These are phyloP conservation scores for Mastomys coucha DNA, from an alignment of 2,113 vertebrate species.

Conservation along the genomic window DNA sequence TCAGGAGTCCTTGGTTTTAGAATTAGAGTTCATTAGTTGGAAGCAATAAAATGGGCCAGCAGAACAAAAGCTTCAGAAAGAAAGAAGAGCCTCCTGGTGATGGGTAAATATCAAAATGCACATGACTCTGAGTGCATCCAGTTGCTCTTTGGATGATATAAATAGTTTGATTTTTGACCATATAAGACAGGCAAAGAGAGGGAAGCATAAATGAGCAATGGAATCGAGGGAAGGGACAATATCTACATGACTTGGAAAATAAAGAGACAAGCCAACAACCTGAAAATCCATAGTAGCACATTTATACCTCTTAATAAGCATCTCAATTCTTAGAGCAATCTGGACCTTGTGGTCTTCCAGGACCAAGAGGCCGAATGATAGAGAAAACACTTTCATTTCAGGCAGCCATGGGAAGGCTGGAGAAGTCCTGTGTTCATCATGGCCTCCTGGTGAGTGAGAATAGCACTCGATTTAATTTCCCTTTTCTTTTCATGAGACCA, in stretches of 20 bases:
- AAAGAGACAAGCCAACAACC: background rate
- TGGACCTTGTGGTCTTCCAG: background rate
- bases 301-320: background rate
- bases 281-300: background rate
- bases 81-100: background rate
- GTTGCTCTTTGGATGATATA: background rate
- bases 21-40: conserved; percentile 49
- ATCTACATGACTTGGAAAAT: background rate
- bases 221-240: background rate
- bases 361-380: background rate
- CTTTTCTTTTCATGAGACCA: background rate
- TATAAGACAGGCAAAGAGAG: background rate
- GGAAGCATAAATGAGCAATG: background rate
- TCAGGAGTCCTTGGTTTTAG: background rate
- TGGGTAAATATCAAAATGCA: background rate
- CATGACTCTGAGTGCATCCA: background rate
- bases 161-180: background rate
- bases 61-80: conserved; percentile 6
- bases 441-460: background rate
- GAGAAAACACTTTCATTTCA: background rate
- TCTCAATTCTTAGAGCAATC: background rate
- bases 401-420: background rate
- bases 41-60: conserved; percentile 7
- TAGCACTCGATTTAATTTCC: background rate
- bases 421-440: background rate